A percentile compares a stretch with the other conserved stretches of the same genome.
phyloP scores from a whole-genome alignment of 2,888 invertebrate species.

The Aporophyla nigra region DNA sequence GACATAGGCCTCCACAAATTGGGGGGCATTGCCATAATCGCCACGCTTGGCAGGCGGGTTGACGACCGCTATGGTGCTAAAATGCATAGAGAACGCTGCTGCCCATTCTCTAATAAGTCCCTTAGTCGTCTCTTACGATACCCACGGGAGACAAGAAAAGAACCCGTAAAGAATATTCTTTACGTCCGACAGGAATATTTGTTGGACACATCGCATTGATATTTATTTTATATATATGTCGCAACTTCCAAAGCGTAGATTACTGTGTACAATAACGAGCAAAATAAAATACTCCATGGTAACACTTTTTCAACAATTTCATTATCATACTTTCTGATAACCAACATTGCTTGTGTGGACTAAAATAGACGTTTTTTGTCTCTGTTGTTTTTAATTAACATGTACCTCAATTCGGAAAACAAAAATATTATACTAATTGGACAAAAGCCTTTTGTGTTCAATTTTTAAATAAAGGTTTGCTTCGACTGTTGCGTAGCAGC shows the following conservation, averaged over 20 bases:
- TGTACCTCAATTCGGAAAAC: constrained; percentile 8
- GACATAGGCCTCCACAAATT: no score
- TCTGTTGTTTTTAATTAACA: constrained; percentile 34
- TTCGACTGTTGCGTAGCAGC: constrained; percentile 21
- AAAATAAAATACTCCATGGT: background rate
- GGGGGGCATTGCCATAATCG: no score
- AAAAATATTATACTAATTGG: constrained; percentile 31
- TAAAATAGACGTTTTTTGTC: constrained; percentile 9
- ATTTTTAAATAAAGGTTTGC: constrained; percentile 8
- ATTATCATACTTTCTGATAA: constrained; percentile 1
- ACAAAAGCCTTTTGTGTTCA: constrained; percentile 23
- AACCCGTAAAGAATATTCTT: no score
- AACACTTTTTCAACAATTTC: background rate
- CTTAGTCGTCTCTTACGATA: no score
- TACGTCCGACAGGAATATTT: no score
- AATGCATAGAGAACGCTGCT: no score
- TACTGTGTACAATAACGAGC: no score
- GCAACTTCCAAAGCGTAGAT: background rate
- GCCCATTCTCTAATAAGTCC: no score
- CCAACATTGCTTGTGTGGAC: background rate
- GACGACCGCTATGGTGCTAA: no score
- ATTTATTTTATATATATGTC: background rate
- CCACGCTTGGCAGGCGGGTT: no score
- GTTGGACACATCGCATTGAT: no score
- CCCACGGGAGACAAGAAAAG: no score